Percentiles rank a stretch among this genome's conserved stretches.
Conservation (phyloP, 2,888 invertebrate species). For the Eurytoma californica region DNA sequence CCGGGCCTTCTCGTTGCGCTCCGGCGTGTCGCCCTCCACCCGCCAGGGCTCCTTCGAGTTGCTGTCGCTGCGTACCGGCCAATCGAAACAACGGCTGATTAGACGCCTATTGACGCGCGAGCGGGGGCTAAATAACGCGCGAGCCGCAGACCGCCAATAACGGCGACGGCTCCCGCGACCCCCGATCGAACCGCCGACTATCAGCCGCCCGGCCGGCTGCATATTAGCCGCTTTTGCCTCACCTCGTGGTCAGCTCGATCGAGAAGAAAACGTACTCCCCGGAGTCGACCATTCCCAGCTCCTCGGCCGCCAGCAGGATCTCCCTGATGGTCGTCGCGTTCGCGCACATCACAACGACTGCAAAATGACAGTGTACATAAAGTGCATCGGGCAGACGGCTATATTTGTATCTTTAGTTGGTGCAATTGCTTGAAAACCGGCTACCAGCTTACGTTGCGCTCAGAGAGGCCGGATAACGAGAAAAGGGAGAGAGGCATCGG, state of each 20-base stretch:
- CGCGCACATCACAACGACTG: conserved; percentile 97
- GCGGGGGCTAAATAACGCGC: too few species aligned
- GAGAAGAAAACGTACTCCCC: conserved; percentile 99
- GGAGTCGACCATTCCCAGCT: conserved; percentile 94
- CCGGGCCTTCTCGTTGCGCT: conserved; percentile 88
- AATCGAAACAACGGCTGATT: too few species aligned
- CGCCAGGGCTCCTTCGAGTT: conserved; percentile 88
- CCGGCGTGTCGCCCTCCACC: conserved; percentile 85
- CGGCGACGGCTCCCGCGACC: too few species aligned
- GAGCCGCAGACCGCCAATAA: too few species aligned
- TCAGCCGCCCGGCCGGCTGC: too few species aligned
- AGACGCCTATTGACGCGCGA: too few species aligned
- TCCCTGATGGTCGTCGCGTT: conserved; percentile 91
- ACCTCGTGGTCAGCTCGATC: conserved; percentile 97
- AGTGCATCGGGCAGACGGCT: neutral
- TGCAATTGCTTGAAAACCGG: too few species aligned
- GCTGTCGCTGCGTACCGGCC: conserved; percentile 64
- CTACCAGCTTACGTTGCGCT: too few species aligned
- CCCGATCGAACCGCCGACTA: too few species aligned
- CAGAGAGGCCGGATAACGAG: neutral
- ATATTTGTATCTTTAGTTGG: neutral
- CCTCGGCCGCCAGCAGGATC: conserved; percentile 95
- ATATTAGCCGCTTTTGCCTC: conserved; percentile 64
- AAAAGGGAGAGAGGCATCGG: too few species aligned
- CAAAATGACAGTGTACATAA: conserved; percentile 71